phyloP scores from a whole-genome alignment of 1,140 invertebrate genomes.

The Dendrolimus kikuchii region DNA sequence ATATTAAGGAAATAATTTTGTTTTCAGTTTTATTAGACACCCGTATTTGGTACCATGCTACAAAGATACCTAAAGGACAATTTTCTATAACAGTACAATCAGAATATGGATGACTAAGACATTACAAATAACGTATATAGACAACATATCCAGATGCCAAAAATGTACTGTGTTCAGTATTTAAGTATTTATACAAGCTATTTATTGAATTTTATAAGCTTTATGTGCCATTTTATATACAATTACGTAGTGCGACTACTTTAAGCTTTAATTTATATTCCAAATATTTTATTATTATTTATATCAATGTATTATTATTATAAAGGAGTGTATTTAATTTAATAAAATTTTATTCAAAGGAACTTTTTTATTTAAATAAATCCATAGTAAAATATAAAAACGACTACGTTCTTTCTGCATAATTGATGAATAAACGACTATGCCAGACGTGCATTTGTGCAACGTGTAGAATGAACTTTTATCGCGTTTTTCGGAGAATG shows the following conservation, averaged over 20 bases:
- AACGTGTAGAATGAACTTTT: no score
- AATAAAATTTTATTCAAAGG: constrained; percentile 8
- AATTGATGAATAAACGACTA: no score
- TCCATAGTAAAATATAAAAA: no score
- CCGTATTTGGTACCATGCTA: constrained; percentile 94
- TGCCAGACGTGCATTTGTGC: no score
- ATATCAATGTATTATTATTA: constrained; percentile 5
- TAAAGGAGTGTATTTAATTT: constrained; percentile 5
- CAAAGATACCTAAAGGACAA: constrained; percentile 85
- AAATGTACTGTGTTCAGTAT: constrained; percentile 30
- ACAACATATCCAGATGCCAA: constrained; percentile 62
- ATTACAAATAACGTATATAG: constrained; percentile 14
- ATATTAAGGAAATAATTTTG: constrained; percentile 15
- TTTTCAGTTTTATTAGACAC: constrained; percentile 88
- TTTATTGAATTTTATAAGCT: constrained; percentile 25
- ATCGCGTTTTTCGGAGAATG: no score
- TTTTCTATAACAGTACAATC: constrained; percentile 93
- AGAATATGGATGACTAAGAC: constrained; percentile 82
- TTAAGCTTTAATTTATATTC: constrained; percentile 18
- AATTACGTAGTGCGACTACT: constrained; percentile 35
- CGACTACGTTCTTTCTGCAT: no score
- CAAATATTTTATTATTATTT: constrained; percentile 18
- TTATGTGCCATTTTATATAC: constrained; percentile 28
- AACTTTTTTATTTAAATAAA: background rate
- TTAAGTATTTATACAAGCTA: constrained; percentile 42